These are phyloP conservation scores for Xanthia togata DNA, from an alignment of 2,888 invertebrate genomes.

Conservation along the genomic window DNA sequence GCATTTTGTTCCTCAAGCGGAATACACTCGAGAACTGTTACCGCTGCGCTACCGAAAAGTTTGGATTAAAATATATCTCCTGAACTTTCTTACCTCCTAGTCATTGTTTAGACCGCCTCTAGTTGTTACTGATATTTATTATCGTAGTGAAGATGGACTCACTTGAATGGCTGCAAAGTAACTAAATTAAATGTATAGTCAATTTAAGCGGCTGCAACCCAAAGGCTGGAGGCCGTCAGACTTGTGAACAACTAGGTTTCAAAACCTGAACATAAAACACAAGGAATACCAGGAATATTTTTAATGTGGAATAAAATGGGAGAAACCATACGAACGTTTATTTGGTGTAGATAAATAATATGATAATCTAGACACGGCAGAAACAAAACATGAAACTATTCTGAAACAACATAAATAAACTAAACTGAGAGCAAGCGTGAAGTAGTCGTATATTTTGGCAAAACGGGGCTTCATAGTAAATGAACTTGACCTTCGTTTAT, in stretches of 20 bases:
- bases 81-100: slow-evolving; percentile 45
- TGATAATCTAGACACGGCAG: neutral
- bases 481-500: slow-evolving; percentile 31
- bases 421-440: slow-evolving; percentile 17
- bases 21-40: slow-evolving; percentile 44
- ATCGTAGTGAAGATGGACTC: neutral
- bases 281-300: neutral
- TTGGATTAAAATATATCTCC: slow-evolving; percentile 57
- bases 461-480: slow-evolving; percentile 26
- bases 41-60: slow-evolving; percentile 33
- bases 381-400: neutral
- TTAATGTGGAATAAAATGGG: neutral
- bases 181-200: slow-evolving; percentile 7
- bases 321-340: no score
- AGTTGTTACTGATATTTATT: slow-evolving; percentile 29
- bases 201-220: neutral
- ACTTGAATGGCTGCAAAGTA: slow-evolving; percentile 6
- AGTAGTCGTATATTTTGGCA: slow-evolving; percentile 24
- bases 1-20: slow-evolving; percentile 50
- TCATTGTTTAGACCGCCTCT: slow-evolving; percentile 39
- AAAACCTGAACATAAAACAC: neutral
- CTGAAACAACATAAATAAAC: neutral
- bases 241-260: neutral
- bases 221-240: neutral
- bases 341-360: neutral